A percentile compares a stretch with the other conserved stretches of the same genome.
phyloP scores from a whole-genome alignment of 2,888 invertebrate species.

The Choristoneura rosaceana region DNA sequence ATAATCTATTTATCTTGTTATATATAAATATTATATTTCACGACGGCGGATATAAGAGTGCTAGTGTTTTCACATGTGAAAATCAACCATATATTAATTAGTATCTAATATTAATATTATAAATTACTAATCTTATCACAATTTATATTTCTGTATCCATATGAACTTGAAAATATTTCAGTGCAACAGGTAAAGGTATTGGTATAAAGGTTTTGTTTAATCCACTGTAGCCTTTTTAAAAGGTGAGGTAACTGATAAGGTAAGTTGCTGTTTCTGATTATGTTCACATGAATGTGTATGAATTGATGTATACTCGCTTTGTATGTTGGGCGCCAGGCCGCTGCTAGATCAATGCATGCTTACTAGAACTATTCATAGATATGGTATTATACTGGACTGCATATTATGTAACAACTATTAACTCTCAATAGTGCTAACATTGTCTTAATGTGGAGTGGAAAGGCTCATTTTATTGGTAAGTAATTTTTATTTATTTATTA shows the following conservation, averaged over 20 bases:
- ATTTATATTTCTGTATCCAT: slow-evolving; percentile 70
- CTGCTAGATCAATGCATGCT: slow-evolving; percentile 72
- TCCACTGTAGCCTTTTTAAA: slow-evolving; percentile 71
- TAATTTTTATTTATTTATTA: slow-evolving; percentile 67
- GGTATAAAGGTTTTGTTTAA: slow-evolving; percentile 68
- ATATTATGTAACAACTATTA: slow-evolving; percentile 33
- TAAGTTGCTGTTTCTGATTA: slow-evolving; percentile 64
- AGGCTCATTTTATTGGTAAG: slow-evolving; percentile 65
- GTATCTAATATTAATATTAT: slow-evolving; percentile 81
- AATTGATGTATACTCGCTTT: slow-evolving; percentile 62
- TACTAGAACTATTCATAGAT: slow-evolving; percentile 34
- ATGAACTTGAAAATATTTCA: slow-evolving; percentile 73
- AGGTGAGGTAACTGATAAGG: slow-evolving; percentile 76
- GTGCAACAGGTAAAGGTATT: slow-evolving; percentile 80
- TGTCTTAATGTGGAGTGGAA: slow-evolving; percentile 66
- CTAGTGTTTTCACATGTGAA: slow-evolving; percentile 86
- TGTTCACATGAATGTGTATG: slow-evolving; percentile 53
- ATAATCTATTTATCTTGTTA: slow-evolving; percentile 79
- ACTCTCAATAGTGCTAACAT: slow-evolving; percentile 60
- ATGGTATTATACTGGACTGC: slow-evolving; percentile 24
- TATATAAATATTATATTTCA: slow-evolving; percentile 80
- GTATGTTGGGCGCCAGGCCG: slow-evolving; percentile 61
- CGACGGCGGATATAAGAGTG: slow-evolving; percentile 82
- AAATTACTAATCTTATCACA: slow-evolving; percentile 80
- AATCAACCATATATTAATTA: slow-evolving; percentile 78